Conservation (phyloP, 2,797 vertebrate species). For the Garrulus glandarius region DNA sequence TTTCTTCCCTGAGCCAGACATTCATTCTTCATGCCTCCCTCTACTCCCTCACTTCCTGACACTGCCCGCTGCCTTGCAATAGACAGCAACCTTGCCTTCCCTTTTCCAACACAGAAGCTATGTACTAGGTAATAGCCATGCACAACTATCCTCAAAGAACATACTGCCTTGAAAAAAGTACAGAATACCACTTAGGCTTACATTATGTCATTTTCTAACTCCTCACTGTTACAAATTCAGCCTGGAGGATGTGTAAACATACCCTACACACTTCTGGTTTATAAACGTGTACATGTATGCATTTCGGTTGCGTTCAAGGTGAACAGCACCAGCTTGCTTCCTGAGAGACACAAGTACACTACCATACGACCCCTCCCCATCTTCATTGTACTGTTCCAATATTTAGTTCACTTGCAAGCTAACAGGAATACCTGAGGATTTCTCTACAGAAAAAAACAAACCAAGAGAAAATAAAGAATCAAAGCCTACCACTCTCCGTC, state of each 20-base stretch:
- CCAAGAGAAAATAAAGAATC: background rate
- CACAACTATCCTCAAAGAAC: background rate
- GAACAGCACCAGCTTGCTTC: background rate
- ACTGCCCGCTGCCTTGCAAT: background rate
- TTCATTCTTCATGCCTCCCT: background rate
- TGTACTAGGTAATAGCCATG: fast-evolving
- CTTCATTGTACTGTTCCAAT: background rate
- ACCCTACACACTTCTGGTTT: background rate
- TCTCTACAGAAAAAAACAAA: background rate
- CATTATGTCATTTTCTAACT: background rate
- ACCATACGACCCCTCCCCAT: background rate
- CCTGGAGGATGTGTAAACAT: background rate
- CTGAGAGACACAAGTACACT: background rate
- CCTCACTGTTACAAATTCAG: background rate
- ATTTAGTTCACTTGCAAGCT: background rate
- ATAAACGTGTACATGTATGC: background rate
- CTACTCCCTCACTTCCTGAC: background rate
- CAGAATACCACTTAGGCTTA: background rate
- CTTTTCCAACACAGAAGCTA: background rate
- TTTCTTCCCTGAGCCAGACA: background rate
- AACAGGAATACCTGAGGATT: background rate
- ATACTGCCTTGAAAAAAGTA: background rate
- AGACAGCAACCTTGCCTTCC: background rate
- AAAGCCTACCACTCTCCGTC: background rate
- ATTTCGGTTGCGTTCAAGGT: background rate